Base-by-base conservation (phyloP, 2,888 invertebrate species). In the Pachycephus smyrnensis region DNA sequence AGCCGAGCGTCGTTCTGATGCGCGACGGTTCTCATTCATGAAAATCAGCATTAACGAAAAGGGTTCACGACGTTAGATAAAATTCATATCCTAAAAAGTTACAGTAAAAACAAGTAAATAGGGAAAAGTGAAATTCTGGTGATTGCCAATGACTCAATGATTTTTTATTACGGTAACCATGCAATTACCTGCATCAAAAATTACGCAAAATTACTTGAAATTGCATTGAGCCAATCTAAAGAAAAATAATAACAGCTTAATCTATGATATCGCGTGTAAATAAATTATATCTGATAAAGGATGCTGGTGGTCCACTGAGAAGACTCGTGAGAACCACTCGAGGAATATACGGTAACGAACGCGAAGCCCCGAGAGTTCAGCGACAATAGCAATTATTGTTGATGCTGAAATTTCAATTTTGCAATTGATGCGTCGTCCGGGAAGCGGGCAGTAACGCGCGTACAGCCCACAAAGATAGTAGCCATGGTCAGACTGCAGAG, bases 361-460 rank as follows among this genome's bases (percentile, higher is more conserved):
- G 69, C 69, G 30, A 69, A 69, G 71, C 82, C 81, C 40, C 82
- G 82, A 78, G 80, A 76, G 82, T 82, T 79, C 82, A 83, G 84
- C 82, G 88, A 88, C 88, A 88, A 87, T 85, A 82, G 86, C 86
- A 87, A 87, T 87, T 88, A 87, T 86, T 86, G 87, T 88, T 88
- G 84, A 86, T 86, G 86, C 85, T 87, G 87, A 88, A 89, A 89
- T 89, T 89, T 86, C 86, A 88, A 88, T 88, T 88, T 88, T 84
- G 86, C 89, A 87, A 90, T 89, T 89, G 90, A 88, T 86, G 89
- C 86, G 85, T 83, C 84, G 83, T 79, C 79, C 81, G 82, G 83
- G 82, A 82, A 83, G 82, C 84, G 77, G 75, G 9, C 31, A 12
- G 71, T 30, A 23, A 12, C 33, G 12, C 32, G 12, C 12, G 71